Evolutionary conservation across 1,140 invertebrate genomes (phyloP).

Genomic region (Stegodyphus mimosarum): DNA sequence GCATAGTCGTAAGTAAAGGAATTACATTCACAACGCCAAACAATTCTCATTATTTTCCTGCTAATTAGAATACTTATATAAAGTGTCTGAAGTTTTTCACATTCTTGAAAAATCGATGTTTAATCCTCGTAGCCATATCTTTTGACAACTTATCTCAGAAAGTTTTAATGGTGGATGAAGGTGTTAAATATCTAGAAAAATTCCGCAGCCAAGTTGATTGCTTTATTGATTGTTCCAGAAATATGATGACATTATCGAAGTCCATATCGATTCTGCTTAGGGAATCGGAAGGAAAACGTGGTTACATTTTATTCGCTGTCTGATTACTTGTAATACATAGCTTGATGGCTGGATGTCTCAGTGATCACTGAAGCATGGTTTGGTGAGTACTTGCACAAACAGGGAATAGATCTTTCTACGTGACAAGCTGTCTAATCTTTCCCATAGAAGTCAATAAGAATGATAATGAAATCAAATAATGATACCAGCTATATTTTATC

Average conservation of each 20-base stretch:
- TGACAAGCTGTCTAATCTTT: not conserved
- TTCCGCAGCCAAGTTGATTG: not conserved
- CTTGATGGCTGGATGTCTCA: too few relatives aligned
- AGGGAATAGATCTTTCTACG: not conserved
- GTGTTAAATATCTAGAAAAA: not conserved
- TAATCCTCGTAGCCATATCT: too few relatives aligned
- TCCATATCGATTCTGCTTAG: not conserved
- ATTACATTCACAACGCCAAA: too few relatives aligned
- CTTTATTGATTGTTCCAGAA: not conserved
- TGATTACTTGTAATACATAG: slow-evolving; percentile 19
- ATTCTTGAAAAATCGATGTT: too few relatives aligned
- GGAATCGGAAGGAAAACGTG: slow-evolving; percentile 6
- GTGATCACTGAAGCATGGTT: slow-evolving; percentile 9
- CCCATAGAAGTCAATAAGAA: too few relatives aligned
- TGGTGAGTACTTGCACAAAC: not conserved
- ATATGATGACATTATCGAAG: slow-evolving; percentile 17
- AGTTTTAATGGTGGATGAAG: not conserved
- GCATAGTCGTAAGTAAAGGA: too few relatives aligned
- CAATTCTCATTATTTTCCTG: too few relatives aligned
- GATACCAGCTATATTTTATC: too few relatives aligned
- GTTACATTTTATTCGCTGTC: slow-evolving; percentile 8
- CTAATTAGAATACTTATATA: too few relatives aligned
- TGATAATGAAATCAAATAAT: too few relatives aligned
- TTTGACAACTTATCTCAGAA: not conserved
- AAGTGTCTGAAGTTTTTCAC: too few relatives aligned